Percentiles rank a stretch among this genome's conserved stretches.
These are phyloP conservation scores for Lordiphosa stackelbergi DNA, from an alignment of 1,140 invertebrate species.

Conservation along the genomic window DNA sequence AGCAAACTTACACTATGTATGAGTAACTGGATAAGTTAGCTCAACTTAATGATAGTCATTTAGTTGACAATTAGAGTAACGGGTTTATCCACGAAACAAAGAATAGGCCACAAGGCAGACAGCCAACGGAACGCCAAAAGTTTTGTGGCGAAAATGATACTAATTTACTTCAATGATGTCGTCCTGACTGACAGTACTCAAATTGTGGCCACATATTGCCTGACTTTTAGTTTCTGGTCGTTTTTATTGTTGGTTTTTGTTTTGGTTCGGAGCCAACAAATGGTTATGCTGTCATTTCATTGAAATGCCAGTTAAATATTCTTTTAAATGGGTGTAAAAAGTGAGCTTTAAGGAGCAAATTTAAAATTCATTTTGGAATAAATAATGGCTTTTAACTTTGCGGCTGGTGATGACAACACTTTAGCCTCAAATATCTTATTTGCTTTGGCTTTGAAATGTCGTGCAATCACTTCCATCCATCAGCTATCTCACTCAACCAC, in stretches of 20 bases:
- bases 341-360: too few relatives aligned
- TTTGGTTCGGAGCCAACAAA: slow-evolving; percentile 40
- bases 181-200: slow-evolving; percentile 18
- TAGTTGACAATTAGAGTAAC: slow-evolving; percentile 40
- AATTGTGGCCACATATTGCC: slow-evolving; percentile 23
- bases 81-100: slow-evolving; percentile 8
- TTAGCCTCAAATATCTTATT: too few relatives aligned
- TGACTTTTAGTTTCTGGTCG: slow-evolving; percentile 19
- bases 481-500: slow-evolving; percentile 26
- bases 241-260: slow-evolving; percentile 4
- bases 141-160: slow-evolving; percentile 24
- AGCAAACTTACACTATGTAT: slow-evolving; percentile 14
- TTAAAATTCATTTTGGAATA: too few relatives aligned
- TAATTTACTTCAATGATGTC: slow-evolving; percentile 32
- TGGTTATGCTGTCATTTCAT: too few relatives aligned
- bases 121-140: slow-evolving; percentile 18
- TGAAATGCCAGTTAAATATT: too few relatives aligned
- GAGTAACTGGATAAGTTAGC: slow-evolving; percentile 13
- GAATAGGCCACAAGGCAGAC: neutral
- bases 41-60: slow-evolving; percentile 37
- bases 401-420: too few relatives aligned
- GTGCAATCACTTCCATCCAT: too few relatives aligned
- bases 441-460: too few relatives aligned
- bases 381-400: too few relatives aligned
- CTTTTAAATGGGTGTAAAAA: too few relatives aligned